Evolutionary conservation across 2,888 invertebrate species (phyloP).

Genomic region (Altica lythri): DNA sequence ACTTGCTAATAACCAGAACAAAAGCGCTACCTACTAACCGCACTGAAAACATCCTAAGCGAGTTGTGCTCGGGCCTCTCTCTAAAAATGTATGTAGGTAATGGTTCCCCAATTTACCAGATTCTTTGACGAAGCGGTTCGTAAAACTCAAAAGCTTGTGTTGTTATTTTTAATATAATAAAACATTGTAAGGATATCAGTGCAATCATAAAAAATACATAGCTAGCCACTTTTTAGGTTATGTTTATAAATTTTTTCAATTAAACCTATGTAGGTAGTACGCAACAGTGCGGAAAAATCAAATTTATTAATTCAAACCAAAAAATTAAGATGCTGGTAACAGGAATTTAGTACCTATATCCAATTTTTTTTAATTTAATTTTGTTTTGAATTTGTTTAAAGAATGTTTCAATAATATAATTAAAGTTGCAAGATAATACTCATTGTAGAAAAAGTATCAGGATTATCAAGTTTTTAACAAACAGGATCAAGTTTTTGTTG

Average conservation of each 20-base stretch:
- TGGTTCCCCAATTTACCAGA: slow-evolving; percentile 54
- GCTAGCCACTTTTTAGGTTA: slow-evolving; percentile 8
- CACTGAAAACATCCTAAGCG: slow-evolving; percentile 49
- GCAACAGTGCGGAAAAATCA: background rate
- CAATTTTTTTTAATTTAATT: no score
- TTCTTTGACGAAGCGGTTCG: slow-evolving; percentile 41
- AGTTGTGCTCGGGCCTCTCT: slow-evolving; percentile 40
- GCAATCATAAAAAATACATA: slow-evolving; percentile 7
- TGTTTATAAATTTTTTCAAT: slow-evolving; percentile 5
- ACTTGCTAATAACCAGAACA: slow-evolving; percentile 52
- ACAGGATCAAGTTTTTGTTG: background rate
- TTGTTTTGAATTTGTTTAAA: no score
- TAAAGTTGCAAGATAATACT: no score
- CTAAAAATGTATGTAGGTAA: slow-evolving; percentile 54
- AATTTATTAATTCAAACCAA: no score
- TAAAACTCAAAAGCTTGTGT: slow-evolving; percentile 20
- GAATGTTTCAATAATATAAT: no score
- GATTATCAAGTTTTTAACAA: background rate
- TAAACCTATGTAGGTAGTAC: background rate
- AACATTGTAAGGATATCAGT: no score
- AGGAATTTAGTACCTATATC: no score
- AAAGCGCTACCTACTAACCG: slow-evolving; percentile 52
- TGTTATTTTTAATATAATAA: slow-evolving; percentile 16
- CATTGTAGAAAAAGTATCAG: no score
- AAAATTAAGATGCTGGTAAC: no score